Evolutionary conservation across 92 coral and sea anemone genomes (phyloP).

Genomic region (Parazoanthus atlanticus): DNA sequence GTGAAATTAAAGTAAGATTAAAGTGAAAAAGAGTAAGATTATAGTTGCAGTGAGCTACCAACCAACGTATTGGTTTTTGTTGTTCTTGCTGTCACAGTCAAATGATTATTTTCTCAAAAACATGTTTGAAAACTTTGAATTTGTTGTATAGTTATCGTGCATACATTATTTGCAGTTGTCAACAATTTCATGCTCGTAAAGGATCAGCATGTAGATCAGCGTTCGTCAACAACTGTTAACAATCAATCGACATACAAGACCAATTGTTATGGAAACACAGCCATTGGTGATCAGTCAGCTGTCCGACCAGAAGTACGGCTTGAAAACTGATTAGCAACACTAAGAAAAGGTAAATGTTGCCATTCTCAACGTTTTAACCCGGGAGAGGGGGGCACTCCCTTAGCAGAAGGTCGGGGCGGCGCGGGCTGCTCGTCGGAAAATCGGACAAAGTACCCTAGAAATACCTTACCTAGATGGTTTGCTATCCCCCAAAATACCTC

Average conservation of each 20-base stretch:
- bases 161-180: background rate
- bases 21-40: no score
- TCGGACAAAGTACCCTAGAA: no score
- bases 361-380: background rate
- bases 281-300: slow-evolving; percentile 17
- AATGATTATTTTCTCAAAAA: no score
- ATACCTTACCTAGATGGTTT: no score
- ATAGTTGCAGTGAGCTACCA: no score
- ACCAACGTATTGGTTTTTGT: no score
- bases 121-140: background rate
- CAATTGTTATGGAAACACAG: background rate
- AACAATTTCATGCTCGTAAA: background rate
- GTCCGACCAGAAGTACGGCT: background rate
- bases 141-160: background rate
- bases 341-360: background rate
- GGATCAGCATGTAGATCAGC: no score
- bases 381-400: background rate
- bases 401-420: no score
- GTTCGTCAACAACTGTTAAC: background rate
- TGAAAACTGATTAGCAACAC: background rate
- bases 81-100: no score
- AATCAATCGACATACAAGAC: slow-evolving; percentile 15
- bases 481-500: no score
- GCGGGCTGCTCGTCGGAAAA: no score
- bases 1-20: no score